These are phyloP conservation scores for Bibio marci DNA, from an alignment of 2,888 invertebrate species.

Conservation along the genomic window DNA sequence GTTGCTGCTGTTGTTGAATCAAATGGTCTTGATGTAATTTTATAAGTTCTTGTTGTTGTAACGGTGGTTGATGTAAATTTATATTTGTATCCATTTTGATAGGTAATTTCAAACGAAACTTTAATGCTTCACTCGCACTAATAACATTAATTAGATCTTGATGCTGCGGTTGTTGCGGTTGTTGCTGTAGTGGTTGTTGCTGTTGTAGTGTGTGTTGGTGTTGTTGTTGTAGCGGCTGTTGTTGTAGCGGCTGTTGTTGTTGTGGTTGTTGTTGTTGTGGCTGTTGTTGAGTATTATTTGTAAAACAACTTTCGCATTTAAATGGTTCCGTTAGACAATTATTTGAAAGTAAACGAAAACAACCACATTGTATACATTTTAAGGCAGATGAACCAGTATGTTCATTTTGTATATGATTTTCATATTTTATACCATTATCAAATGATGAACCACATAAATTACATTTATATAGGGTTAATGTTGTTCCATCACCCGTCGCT, in stretches of 20 bases:
- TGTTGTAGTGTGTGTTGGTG: no score
- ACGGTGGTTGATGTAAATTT: no score
- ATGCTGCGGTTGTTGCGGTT: no score
- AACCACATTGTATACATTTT: slow-evolving; percentile 4
- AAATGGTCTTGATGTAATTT: not conserved
- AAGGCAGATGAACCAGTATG: not conserved
- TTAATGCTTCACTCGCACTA: not conserved
- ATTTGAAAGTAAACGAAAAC: not conserved
- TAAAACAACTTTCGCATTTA: slow-evolving; percentile 1
- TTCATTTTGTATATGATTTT: slow-evolving; percentile 1
- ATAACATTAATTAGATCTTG: no score
- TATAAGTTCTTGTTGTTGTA: not conserved
- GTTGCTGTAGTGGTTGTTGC: no score
- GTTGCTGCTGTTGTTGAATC: not conserved
- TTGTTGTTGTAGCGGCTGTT: no score
- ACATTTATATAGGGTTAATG: slow-evolving; percentile 1
- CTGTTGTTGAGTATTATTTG: no score
- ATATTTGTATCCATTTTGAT: no score
- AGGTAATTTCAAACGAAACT: slow-evolving; percentile 1
- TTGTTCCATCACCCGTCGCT: not conserved
- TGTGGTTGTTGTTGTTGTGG: not conserved
- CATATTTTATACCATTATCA: not conserved
- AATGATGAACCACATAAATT: slow-evolving; percentile 1
- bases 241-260: no score
- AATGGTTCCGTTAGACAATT: not conserved